phyloP scores from a whole-genome alignment of 1,140 invertebrate species.

The Bicyclus anynana region DNA sequence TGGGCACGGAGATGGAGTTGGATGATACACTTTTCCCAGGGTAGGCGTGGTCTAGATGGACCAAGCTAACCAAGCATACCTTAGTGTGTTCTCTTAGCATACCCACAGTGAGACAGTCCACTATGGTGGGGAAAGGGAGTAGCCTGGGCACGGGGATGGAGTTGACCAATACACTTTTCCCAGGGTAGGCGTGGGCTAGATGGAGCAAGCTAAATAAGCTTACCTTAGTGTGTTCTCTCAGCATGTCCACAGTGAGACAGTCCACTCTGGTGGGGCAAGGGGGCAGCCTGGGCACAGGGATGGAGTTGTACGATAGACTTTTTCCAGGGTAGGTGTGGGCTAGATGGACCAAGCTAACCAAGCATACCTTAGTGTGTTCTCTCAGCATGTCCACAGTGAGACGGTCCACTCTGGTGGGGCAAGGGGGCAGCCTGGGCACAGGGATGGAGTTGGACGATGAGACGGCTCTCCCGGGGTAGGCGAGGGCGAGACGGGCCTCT shows the following conservation, averaged over 20 bases:
- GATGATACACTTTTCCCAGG: background rate
- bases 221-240: conserved; percentile 37
- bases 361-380: conserved; percentile 76
- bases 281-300: too few relatives aligned
- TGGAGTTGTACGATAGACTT: background rate
- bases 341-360: conserved; percentile 78
- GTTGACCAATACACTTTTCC: background rate
- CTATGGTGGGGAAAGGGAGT: too few relatives aligned
- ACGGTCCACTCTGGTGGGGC: conserved; percentile 89
- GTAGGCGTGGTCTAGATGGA: too few relatives aligned
- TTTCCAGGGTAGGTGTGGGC: conserved; percentile 79
- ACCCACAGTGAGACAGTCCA: too few relatives aligned
- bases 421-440: conserved; percentile 87
- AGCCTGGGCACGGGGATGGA: too few relatives aligned
- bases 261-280: conserved; percentile 86
- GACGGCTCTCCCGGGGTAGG: conserved; percentile 89
- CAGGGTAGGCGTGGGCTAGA: too few relatives aligned
- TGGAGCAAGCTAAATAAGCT: background rate
- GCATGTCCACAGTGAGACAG: too few relatives aligned
- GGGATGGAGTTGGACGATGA: conserved; percentile 90
- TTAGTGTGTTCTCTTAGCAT: too few relatives aligned
- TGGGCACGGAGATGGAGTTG: too few relatives aligned
- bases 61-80: background rate
- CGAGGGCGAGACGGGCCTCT: conserved; percentile 88
- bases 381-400: conserved; percentile 90